phyloP scores from a whole-genome alignment of 1,140 invertebrate species.

The Aethina tumida region DNA sequence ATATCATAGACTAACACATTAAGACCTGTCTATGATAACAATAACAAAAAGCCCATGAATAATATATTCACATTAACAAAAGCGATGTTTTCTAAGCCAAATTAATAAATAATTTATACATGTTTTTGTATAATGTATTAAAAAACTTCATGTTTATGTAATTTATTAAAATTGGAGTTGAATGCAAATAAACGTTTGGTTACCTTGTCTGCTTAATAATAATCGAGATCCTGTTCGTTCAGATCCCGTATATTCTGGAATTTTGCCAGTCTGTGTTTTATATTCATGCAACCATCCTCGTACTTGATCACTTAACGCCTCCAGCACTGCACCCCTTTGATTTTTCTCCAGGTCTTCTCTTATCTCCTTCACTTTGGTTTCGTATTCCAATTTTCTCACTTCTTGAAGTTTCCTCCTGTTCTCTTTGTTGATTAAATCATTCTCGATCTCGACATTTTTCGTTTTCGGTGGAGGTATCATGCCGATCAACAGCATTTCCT shows the following conservation, averaged over 20 bases:
- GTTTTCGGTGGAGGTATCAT: slow-evolving; percentile 46
- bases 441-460: slow-evolving; percentile 37
- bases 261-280: slow-evolving; percentile 70
- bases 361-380: slow-evolving; percentile 44
- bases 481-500: slow-evolving; percentile 80
- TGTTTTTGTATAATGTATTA: too few species aligned
- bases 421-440: slow-evolving; percentile 43
- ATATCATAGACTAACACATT: too few species aligned
- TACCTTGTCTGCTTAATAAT: slow-evolving; percentile 67
- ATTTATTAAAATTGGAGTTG: background rate
- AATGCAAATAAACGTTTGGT: too few species aligned
- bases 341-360: slow-evolving; percentile 51
- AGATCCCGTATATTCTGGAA: slow-evolving; percentile 83
- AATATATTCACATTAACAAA: too few species aligned
- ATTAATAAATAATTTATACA: too few species aligned
- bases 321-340: slow-evolving; percentile 56
- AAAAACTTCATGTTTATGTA: too few species aligned
- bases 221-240: slow-evolving; percentile 78
- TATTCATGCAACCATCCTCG: slow-evolving; percentile 74
- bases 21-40: too few species aligned
- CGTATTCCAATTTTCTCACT: slow-evolving; percentile 49
- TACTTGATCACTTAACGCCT: slow-evolving; percentile 77
- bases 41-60: too few species aligned
- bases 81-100: too few species aligned
- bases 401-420: slow-evolving; percentile 43